These are phyloP conservation scores for Heterochromis multidens DNA, from an alignment of 2,113 vertebrate species.

Conservation along the genomic window DNA sequence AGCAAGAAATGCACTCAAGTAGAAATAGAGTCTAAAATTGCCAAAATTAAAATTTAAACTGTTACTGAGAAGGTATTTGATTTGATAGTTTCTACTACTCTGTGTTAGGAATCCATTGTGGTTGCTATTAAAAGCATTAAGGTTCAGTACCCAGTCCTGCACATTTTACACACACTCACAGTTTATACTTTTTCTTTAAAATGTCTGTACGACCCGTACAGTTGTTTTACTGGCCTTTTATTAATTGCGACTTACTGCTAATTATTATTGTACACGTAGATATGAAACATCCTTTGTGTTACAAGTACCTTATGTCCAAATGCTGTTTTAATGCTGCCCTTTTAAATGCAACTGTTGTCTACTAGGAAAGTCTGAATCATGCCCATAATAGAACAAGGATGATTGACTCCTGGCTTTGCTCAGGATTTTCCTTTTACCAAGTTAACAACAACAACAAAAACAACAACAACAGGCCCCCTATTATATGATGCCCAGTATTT, in stretches of 20 bases:
- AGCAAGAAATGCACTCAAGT: background rate
- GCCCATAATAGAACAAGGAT: slow-evolving; percentile 41
- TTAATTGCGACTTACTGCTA: background rate
- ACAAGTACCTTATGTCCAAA: background rate
- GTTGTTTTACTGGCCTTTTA: background rate
- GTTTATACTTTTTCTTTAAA: background rate
- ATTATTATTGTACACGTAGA: slow-evolving; percentile 2
- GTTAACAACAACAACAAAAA: slow-evolving; percentile 46
- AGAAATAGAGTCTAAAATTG: background rate
- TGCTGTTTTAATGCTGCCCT: slow-evolving; percentile 13
- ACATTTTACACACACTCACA: no score
- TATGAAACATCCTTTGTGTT: background rate
- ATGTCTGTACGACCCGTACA: no score
- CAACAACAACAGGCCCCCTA: background rate
- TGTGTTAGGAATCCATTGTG: background rate
- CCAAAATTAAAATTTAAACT: background rate
- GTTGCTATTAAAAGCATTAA: background rate
- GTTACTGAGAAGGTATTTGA: background rate
- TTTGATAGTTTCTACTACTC: background rate
- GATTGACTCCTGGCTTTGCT: slow-evolving; percentile 56
- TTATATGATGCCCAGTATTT: slow-evolving; percentile 34
- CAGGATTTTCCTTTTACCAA: slow-evolving; percentile 49
- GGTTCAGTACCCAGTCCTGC: background rate
- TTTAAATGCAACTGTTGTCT: slow-evolving; percentile 39
- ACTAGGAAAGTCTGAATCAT: slow-evolving; percentile 58